Evolutionary conservation across 2,888 invertebrate genomes (phyloP).

Genomic region (Mycalesis mineus): DNA sequence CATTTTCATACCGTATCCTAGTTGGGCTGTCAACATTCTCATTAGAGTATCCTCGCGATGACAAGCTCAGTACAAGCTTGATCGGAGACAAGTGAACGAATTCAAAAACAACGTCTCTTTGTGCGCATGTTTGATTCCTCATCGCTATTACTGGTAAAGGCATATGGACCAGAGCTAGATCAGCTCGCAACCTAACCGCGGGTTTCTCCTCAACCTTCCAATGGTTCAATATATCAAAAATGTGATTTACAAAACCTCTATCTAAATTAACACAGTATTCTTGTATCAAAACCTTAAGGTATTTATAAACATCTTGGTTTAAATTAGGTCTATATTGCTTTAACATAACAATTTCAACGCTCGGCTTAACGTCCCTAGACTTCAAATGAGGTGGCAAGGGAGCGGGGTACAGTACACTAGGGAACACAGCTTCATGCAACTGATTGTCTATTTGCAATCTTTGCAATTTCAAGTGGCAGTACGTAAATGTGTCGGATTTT

Average conservation of each 20-base stretch:
- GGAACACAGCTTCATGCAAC: slow-evolving; percentile 82
- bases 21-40: slow-evolving; percentile 53
- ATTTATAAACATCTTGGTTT: slow-evolving; percentile 79
- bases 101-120: slow-evolving; percentile 72
- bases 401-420: slow-evolving; percentile 81
- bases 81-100: slow-evolving; percentile 79
- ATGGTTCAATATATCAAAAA: slow-evolving; percentile 80
- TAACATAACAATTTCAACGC: slow-evolving; percentile 77
- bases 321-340: slow-evolving; percentile 71
- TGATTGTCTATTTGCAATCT: slow-evolving; percentile 86
- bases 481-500: slow-evolving; percentile 82
- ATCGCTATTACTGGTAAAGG: slow-evolving; percentile 72
- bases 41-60: slow-evolving; percentile 63
- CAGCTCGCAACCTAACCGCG: slow-evolving; percentile 75
- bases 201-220: slow-evolving; percentile 79
- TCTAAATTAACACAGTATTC: slow-evolving; percentile 84
- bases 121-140: slow-evolving; percentile 56
- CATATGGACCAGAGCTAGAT: slow-evolving; percentile 78
- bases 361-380: slow-evolving; percentile 68
- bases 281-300: slow-evolving; percentile 80
- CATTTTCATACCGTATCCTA: slow-evolving; percentile 48
- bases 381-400: slow-evolving; percentile 71
- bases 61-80: slow-evolving; percentile 80
- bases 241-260: slow-evolving; percentile 81
- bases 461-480: slow-evolving; percentile 83